Evolutionary conservation across 2,888 invertebrate species (phyloP).

Genomic region (Drosophila subquinaria): DNA sequence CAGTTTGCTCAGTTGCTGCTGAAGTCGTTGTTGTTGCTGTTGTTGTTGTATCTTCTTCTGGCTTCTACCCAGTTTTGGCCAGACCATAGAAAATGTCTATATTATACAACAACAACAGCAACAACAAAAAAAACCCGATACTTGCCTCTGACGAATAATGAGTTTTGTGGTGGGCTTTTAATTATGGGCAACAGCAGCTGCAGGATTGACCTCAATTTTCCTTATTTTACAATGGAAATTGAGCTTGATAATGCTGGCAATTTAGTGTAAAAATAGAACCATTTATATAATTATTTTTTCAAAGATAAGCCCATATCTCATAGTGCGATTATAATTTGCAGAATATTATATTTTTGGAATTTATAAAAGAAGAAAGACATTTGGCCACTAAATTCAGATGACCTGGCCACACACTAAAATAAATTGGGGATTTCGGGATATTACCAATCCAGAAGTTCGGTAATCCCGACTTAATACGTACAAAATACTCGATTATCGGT

Average conservation of each 20-base stretch:
- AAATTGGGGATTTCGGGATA: too few species aligned
- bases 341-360: neutral
- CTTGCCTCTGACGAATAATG: conserved; percentile 44
- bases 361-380: neutral
- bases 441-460: too few species aligned
- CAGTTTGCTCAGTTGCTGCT: conserved; percentile 26
- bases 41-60: conserved; percentile 26
- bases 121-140: conserved; percentile 36
- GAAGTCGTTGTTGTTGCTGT: conserved; percentile 13
- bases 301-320: neutral
- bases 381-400: too few species aligned
- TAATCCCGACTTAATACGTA: too few species aligned
- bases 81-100: conserved; percentile 63
- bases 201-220: conserved; percentile 2
- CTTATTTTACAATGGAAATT: neutral
- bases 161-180: conserved; percentile 49
- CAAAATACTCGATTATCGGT: too few species aligned
- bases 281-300: neutral
- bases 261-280: neutral
- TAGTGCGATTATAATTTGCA: neutral
- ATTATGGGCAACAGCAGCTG: conserved; percentile 22
- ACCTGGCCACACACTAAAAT: too few species aligned
- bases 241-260: neutral
- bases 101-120: conserved; percentile 35
- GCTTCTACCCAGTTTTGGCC: conserved; percentile 40